phyloP scores from a whole-genome alignment of 2,888 invertebrate genomes.

The Agrotis puta region DNA sequence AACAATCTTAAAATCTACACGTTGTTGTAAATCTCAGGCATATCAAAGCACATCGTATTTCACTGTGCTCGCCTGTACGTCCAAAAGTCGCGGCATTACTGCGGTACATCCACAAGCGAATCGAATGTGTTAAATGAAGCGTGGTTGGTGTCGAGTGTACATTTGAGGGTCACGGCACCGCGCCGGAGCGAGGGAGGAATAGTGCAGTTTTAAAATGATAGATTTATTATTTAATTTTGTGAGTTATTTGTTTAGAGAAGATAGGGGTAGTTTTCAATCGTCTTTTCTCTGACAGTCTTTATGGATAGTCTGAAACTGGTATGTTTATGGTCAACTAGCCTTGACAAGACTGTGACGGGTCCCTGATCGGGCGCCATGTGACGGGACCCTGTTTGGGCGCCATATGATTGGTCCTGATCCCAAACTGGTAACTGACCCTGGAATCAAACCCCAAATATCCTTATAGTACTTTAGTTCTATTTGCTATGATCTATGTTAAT shows the following conservation, averaged over 20 bases:
- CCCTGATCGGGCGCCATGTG: too few species aligned
- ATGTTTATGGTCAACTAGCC: too few species aligned
- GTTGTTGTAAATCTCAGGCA: background rate
- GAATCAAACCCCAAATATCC: background rate
- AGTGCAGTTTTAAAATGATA: conserved; percentile 23
- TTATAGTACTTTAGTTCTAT: too few species aligned
- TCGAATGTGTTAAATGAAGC: conserved; percentile 68
- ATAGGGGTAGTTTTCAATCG: background rate
- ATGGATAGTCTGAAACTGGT: too few species aligned
- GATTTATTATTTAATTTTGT: conserved; percentile 23
- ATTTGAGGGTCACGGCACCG: conserved; percentile 47
- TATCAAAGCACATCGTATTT: background rate
- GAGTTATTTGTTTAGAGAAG: background rate
- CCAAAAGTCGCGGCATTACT: conserved; percentile 47
- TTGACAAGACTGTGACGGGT: too few species aligned
- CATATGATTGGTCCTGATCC: too few species aligned
- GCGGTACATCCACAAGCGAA: conserved; percentile 51
- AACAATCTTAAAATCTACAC: too few species aligned
- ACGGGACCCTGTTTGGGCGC: too few species aligned
- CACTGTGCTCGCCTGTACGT: conserved; percentile 39
- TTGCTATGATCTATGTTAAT: background rate
- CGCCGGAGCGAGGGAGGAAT: background rate
- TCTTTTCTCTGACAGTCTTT: too few species aligned
- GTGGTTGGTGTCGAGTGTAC: conserved; percentile 52
- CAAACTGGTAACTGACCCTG: too few species aligned